Conservation (phyloP, 2,797 vertebrate species). For the Anas bernieri region DNA sequence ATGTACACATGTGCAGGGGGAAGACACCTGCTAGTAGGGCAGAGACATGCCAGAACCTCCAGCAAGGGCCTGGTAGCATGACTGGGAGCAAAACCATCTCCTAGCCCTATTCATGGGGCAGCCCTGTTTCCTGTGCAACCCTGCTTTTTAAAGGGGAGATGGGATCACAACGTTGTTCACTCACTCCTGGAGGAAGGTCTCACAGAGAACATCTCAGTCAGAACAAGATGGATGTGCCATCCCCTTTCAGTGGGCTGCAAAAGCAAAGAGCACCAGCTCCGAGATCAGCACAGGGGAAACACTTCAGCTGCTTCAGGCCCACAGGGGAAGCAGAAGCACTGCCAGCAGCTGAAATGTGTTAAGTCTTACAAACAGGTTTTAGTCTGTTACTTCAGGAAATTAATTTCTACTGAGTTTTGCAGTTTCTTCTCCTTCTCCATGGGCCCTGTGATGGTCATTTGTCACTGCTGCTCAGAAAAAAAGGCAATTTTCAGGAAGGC, state of each 20-base stretch:
- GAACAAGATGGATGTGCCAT: neutral
- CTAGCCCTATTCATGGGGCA: fast-evolving
- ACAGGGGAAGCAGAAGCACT: neutral
- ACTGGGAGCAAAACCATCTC: neutral
- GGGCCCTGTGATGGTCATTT: conserved; percentile 18
- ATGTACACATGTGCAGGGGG: fast-evolving
- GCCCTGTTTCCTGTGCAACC: neutral
- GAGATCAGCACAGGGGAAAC: neutral
- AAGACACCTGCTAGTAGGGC: neutral
- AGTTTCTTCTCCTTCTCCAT: neutral
- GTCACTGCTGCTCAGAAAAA: conserved; percentile 1
- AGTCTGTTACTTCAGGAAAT: conserved; percentile 12
- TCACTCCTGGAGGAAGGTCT: neutral
- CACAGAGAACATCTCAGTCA: fast-evolving
- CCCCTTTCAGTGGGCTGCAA: neutral
- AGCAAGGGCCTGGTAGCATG: neutral
- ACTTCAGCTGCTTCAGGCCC: neutral
- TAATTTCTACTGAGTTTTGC: conserved; percentile 7
- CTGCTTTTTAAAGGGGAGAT: neutral
- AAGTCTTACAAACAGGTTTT: neutral
- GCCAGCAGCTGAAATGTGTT: neutral
- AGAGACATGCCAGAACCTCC: neutral
- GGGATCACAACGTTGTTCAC: fast-evolving
- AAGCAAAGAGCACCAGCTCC: neutral
- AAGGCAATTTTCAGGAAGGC: neutral